phyloP scores from a whole-genome alignment of 1,140 invertebrate genomes.

The Pygmarrhopalites habei region DNA sequence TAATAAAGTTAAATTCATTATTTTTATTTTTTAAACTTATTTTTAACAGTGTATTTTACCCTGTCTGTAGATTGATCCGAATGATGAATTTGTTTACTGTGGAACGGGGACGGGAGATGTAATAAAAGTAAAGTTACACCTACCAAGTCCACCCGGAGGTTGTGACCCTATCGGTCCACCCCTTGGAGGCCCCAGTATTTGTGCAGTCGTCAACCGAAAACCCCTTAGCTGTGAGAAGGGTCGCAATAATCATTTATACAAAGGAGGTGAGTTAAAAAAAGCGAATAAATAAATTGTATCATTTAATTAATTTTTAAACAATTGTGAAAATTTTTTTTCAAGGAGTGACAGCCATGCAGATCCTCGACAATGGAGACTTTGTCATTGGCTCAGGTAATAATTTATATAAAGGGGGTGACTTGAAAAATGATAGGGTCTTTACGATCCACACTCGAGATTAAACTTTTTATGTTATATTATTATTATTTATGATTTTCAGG shows the following conservation, averaged over 20 bases:
- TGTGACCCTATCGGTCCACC: slow-evolving; percentile 31
- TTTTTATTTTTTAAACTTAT: too few species aligned
- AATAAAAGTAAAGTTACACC: slow-evolving; percentile 47
- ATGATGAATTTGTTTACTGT: slow-evolving; percentile 67
- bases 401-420: too few species aligned
- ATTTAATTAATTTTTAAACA: not conserved
- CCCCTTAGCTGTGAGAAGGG: slow-evolving; percentile 21
- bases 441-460: slow-evolving; percentile 43
- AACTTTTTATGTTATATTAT: too few species aligned
- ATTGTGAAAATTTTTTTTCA: slow-evolving; percentile 22
- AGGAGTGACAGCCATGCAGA: slow-evolving; percentile 59
- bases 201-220: slow-evolving; percentile 10
- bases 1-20: too few species aligned
- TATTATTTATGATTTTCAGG: too few species aligned
- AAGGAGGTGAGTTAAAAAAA: slow-evolving; percentile 29
- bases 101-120: slow-evolving; percentile 74
- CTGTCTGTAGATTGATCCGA: slow-evolving; percentile 48
- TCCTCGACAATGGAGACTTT: slow-evolving; percentile 53
- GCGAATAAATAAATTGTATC: not conserved
- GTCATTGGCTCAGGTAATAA: slow-evolving; percentile 74
- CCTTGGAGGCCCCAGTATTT: slow-evolving; percentile 17
- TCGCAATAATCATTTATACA: slow-evolving; percentile 34
- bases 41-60: slow-evolving; percentile 3
- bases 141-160: slow-evolving; percentile 20
- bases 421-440: slow-evolving; percentile 76